Evolutionary conservation across 2,113 vertebrate genomes (phyloP).

Genomic region (Bubo blakistoni): DNA sequence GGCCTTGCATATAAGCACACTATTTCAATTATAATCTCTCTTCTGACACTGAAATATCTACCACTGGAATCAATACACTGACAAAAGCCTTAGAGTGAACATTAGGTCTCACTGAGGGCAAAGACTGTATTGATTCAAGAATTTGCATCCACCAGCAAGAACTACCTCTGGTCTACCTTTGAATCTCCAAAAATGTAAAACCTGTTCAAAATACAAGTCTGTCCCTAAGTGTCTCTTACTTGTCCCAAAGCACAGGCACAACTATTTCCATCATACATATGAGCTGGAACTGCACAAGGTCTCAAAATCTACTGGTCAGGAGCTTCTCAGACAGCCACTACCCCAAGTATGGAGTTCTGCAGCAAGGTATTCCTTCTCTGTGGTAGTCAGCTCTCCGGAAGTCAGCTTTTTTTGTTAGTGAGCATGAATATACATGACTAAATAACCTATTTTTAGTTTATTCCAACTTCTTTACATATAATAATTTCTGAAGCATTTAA

Average conservation of each 20-base stretch:
- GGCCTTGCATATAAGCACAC: neutral
- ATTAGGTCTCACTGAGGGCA: neutral
- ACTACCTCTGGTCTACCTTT: neutral
- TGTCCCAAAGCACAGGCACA: neutral
- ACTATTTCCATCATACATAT: neutral
- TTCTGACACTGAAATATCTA: neutral
- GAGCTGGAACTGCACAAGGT: neutral
- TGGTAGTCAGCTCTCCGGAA: neutral
- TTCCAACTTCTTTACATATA: neutral
- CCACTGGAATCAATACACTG: neutral
- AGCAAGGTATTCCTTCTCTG: neutral
- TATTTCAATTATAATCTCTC: neutral
- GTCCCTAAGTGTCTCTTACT: neutral
- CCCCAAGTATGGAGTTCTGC: neutral
- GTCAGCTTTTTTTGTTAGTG: neutral
- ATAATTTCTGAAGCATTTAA: neutral
- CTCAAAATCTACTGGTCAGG: neutral
- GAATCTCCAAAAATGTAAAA: neutral
- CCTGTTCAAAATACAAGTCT: neutral
- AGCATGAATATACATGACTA: neutral
- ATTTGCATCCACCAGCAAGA: neutral
- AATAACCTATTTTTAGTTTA: neutral
- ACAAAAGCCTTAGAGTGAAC: neutral
- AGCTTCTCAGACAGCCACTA: neutral
- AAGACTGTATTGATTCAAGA: neutral